Evolutionary conservation across 2,888 invertebrate genomes (phyloP), one percentile per base, ranked within the genome.

Genomic region (Hyposoter didymator): DNA sequence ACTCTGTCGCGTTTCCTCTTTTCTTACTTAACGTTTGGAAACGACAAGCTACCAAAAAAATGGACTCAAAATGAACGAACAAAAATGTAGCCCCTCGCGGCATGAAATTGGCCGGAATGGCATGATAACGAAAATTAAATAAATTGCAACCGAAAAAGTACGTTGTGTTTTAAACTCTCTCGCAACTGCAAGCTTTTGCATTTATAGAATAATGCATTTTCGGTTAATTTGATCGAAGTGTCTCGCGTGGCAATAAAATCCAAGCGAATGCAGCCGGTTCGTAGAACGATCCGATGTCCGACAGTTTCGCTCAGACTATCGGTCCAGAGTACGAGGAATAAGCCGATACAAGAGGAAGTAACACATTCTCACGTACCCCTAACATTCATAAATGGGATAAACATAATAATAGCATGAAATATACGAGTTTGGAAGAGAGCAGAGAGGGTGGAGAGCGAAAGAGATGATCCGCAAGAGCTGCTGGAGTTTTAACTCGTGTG

Each of bases 381-480:
- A 78, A 67, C 49, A 74, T 69, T 32, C 49, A 7, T 73, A 82
- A 78, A 84, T 74, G 19, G 62, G 17, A 70, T 32, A 74, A 85
- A 55, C 64, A 66, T 79, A 75, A 78, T 78, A 85, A 82, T 78
- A 52, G 22, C 52, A 39, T 32, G 64, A 64, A 72, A 75, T 39
- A 67, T 19, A 62, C 22, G 64, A 45, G 66, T 5, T 14, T 59
- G 59, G 59, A 59, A 14, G 28, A 28, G 32, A 43, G 32, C 10
- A 45, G 17, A 45, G 17, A 43, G 43, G 55, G 10, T 32, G 62
- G 43, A 52, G 64, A 35, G 32, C 28, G 70, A 80, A 55, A 69
- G 67, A 73, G 70, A 66, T 64, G 70, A 79, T 79, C 75, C 70
- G 70, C 14, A 22, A 14, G 79, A 32, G 19, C 49, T 39, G n/a